Percentiles rank a stretch among this genome's conserved stretches.
Conservation (phyloP, 2,888 invertebrate genomes). For the Ennomos quercinarius region DNA sequence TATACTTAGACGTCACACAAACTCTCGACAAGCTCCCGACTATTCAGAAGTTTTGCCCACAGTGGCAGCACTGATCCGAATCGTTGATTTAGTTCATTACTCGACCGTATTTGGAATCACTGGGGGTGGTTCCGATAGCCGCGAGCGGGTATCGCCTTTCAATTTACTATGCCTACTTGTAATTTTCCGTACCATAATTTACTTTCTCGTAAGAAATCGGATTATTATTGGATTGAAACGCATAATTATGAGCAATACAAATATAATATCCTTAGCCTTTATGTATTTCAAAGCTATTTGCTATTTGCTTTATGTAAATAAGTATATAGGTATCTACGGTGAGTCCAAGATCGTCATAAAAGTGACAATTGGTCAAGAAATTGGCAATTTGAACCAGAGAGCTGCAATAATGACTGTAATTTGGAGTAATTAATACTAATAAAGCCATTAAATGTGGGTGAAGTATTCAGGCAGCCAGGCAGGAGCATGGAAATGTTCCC, state of each 20-base stretch:
- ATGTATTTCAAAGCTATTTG: background rate
- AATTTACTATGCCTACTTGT: slow-evolving; percentile 32
- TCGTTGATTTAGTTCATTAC: slow-evolving; percentile 60
- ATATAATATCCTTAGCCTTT: slow-evolving; percentile 4
- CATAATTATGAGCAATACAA: slow-evolving; percentile 10
- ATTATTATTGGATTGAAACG: slow-evolving; percentile 2
- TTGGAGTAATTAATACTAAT: slow-evolving; percentile 13
- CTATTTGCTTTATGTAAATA: slow-evolving; percentile 1
- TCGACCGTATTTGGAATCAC: slow-evolving; percentile 54
- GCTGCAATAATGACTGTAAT: slow-evolving; percentile 11
- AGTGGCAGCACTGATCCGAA: slow-evolving; percentile 23
- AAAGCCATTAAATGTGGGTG: slow-evolving; percentile 1
- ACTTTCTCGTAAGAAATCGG: slow-evolving; percentile 10
- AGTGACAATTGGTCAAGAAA: slow-evolving; percentile 7
- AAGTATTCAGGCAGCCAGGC: background rate
- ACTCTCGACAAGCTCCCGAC: background rate
- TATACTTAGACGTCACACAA: background rate
- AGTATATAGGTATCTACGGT: background rate
- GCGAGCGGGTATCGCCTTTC: slow-evolving; percentile 31
- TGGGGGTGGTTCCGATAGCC: slow-evolving; percentile 49
- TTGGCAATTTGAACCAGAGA: slow-evolving; percentile 7
- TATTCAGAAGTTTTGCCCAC: background rate
- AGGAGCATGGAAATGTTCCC: background rate
- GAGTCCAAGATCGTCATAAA: slow-evolving; percentile 6
- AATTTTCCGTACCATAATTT: slow-evolving; percentile 16